Base-by-base conservation (phyloP, 2,113 vertebrate genomes). In the Serilophus lunatus region DNA sequence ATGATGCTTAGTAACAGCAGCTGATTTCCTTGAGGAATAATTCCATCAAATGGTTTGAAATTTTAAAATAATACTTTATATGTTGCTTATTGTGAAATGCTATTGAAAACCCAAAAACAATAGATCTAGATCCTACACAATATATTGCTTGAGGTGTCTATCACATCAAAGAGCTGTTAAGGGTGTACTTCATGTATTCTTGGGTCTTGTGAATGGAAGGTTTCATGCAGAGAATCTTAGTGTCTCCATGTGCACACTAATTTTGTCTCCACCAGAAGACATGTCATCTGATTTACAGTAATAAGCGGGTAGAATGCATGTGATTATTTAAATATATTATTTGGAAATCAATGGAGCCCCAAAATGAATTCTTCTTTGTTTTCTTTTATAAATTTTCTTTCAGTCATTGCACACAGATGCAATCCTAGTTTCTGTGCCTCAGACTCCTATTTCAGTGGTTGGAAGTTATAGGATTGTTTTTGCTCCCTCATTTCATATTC, bases 1-100 rank as follows among this genome's bases (percentile, higher is more conserved):
- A 45, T 70, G 63, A 88, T 96, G 50, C 82, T 88, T 77, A 92
- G 50, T 65, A 94, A 66, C 31, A 80, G 20, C 36, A 80, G 12
- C 44, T 77, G 33, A 94, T 80, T 92, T 96, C 82, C 79, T 92
- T 80, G 59, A 90, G 79, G 79, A 94, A 74, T 66, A 88, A 88
- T 92, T 82, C 47, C 8, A 63, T 45, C 2, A 10, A 82, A 93
- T 35, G 5, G 8, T 20, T 69, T 69, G 38, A 61, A 76, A 92
- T 86, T 70, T 70, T 50, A 80, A 86, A 68, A 60, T 38, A 59
- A 56, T 72, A 53, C 13, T 3, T 63, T 57, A 24, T 3, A 47
- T 56, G 7, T 54, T 90, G 11, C 9, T 76, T 72, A 85, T 45
- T 85, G 4, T 57, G 15, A 90, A 82, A 85, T 45, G 10, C 2